Percentiles rank a stretch among this genome's conserved stretches.
phyloP scores from a whole-genome alignment of 2,888 invertebrate species.

The Tholera decimalis region DNA sequence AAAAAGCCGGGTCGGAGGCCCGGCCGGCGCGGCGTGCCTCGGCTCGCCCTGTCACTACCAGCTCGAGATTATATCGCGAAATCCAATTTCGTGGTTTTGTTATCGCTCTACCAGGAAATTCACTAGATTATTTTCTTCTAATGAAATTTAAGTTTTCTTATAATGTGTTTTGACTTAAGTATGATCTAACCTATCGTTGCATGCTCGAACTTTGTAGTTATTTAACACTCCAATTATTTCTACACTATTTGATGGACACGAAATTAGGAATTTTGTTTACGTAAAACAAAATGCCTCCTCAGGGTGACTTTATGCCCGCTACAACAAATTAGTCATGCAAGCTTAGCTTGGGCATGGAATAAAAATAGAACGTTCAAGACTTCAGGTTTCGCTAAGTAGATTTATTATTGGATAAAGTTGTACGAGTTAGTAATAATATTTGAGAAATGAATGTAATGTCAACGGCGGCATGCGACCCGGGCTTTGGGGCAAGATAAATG shows the following conservation, averaged over 20 bases:
- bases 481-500: conserved; percentile 84
- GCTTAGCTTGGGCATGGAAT: conserved; percentile 62
- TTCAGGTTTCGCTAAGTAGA: conserved; percentile 72
- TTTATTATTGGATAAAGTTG: conserved; percentile 81
- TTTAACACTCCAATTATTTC: not conserved
- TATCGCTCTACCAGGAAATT: conserved; percentile 86
- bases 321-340: conserved; percentile 68
- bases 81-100: conserved; percentile 91
- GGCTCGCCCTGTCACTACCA: conserved; percentile 83
- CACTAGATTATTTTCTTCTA: conserved; percentile 81
- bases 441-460: conserved; percentile 88
- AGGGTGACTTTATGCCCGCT: conserved; percentile 50
- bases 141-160: conserved; percentile 70
- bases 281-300: conserved; percentile 24
- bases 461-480: conserved; percentile 81
- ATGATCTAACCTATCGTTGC: conserved; percentile 1
- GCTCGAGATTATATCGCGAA: conserved; percentile 89
- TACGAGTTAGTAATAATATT: conserved; percentile 83
- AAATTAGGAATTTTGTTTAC: conserved; percentile 26
- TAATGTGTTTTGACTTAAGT: conserved; percentile 40
- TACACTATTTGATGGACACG: conserved; percentile 6
- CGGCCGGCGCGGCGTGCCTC: conserved; percentile 65
- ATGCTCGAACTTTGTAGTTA: not conserved
- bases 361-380: conserved; percentile 65
- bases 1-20: conserved; percentile 69